Evolutionary conservation across 2,888 invertebrate genomes (phyloP).

Genomic region (Andricus curvator): DNA sequence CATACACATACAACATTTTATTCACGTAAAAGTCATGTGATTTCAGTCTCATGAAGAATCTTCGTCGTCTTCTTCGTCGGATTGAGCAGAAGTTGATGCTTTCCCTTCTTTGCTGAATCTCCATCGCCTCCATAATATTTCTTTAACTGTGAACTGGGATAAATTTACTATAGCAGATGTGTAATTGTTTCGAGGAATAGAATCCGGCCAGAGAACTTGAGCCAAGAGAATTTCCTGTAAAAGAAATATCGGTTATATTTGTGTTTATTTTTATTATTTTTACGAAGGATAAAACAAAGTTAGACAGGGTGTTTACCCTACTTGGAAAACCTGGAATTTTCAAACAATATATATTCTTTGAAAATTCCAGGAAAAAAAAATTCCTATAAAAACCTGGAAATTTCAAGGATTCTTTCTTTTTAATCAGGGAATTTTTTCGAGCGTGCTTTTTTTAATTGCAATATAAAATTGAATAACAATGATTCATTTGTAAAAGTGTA

Average conservation of each 20-base stretch:
- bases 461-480: no score
- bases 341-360: no score
- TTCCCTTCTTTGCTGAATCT: slow-evolving; percentile 78
- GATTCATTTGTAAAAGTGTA: no score
- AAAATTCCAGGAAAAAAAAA: no score
- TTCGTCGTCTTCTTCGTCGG: slow-evolving; percentile 71
- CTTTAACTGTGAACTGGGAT: slow-evolving; percentile 81
- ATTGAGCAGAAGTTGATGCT: slow-evolving; percentile 59
- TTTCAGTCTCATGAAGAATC: slow-evolving; percentile 60
- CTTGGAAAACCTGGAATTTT: no score
- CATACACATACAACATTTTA: neutral
- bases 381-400: no score
- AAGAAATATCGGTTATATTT: slow-evolving; percentile 41
- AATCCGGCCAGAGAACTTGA: slow-evolving; percentile 81
- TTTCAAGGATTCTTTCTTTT: no score
- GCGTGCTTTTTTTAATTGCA: no score
- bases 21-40: slow-evolving; percentile 3
- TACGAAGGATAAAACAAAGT: slow-evolving; percentile 32
- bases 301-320: neutral
- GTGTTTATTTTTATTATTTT: neutral
- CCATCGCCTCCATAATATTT: slow-evolving; percentile 84
- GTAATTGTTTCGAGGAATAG: slow-evolving; percentile 64
- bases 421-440: no score
- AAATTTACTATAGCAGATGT: slow-evolving; percentile 80
- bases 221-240: slow-evolving; percentile 85